A percentile compares a stretch with the other conserved stretches of the same genome.
These are phyloP conservation scores for Pseudois nayaur DNA, from an alignment of 2,113 vertebrate species.

Conservation along the genomic window DNA sequence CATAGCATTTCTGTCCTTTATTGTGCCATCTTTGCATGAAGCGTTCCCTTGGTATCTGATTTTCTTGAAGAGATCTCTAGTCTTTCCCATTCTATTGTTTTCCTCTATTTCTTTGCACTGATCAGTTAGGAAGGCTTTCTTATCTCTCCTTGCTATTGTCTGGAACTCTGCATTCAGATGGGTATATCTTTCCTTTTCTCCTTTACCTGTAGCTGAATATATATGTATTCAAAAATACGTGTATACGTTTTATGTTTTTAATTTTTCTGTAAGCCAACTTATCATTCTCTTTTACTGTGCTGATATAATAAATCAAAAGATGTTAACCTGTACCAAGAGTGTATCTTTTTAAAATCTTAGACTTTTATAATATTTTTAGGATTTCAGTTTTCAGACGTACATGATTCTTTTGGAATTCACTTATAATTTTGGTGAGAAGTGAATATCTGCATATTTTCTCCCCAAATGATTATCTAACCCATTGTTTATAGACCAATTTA, in stretches of 20 bases:
- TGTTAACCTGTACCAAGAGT: neutral
- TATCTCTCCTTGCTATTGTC: neutral
- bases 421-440: neutral
- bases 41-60: neutral
- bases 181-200: neutral
- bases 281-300: neutral
- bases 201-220: neutral
- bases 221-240: neutral
- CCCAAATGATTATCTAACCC: neutral
- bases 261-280: neutral
- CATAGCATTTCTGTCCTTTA: neutral
- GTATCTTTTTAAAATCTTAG: neutral
- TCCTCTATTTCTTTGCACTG: neutral
- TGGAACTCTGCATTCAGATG: neutral
- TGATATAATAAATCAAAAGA: neutral
- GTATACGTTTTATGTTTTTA: neutral
- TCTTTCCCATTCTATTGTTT: neutral
- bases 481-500: neutral
- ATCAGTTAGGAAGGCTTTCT: neutral
- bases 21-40: neutral
- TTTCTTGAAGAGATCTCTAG: neutral
- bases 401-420: neutral
- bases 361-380: neutral
- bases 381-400: neutral
- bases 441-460: neutral